Conservation (phyloP, 1,140 invertebrate genomes). For the Alviniconcha marisindica region DNA sequence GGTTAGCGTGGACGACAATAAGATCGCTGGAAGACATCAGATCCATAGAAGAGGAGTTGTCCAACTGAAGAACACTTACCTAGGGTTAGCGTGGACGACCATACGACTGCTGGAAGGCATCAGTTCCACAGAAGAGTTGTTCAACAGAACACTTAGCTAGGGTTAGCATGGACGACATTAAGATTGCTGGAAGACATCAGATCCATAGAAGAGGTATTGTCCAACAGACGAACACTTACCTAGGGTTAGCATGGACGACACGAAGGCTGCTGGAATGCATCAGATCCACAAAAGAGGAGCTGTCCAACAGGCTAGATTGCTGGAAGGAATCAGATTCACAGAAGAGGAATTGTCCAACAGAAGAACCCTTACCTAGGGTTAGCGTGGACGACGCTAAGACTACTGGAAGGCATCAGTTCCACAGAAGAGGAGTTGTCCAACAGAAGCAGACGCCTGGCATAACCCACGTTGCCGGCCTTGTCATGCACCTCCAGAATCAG, state of each 20-base stretch:
- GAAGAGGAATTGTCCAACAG: constrained; percentile 54
- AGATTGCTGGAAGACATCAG: background rate
- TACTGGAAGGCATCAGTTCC: background rate
- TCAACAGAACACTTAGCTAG: too few species aligned
- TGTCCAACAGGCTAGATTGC: constrained; percentile 51
- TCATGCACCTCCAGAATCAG: constrained; percentile 54
- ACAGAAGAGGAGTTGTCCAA: constrained; percentile 53
- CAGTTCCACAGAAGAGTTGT: too few species aligned
- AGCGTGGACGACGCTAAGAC: background rate
- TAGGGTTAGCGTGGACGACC: too few species aligned
- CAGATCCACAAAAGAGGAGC: constrained; percentile 40
- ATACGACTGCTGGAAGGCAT: too few species aligned
- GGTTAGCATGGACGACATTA: background rate
- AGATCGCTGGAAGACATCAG: too few species aligned
- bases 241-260: background rate
- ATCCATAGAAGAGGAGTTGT: too few species aligned
- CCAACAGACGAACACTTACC: constrained; percentile 44
- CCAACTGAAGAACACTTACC: too few species aligned
- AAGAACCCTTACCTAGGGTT: too few species aligned
- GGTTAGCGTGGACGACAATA: too few species aligned
- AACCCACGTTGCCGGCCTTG: constrained; percentile 47
- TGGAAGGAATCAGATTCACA: constrained; percentile 2
- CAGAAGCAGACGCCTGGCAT: constrained; percentile 52
- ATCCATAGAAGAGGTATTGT: constrained; percentile 48
- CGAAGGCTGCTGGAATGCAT: background rate